Conservation (phyloP, 37 sponge, comb jelly and placozoan genomes). For the Halichondria panicea region DNA sequence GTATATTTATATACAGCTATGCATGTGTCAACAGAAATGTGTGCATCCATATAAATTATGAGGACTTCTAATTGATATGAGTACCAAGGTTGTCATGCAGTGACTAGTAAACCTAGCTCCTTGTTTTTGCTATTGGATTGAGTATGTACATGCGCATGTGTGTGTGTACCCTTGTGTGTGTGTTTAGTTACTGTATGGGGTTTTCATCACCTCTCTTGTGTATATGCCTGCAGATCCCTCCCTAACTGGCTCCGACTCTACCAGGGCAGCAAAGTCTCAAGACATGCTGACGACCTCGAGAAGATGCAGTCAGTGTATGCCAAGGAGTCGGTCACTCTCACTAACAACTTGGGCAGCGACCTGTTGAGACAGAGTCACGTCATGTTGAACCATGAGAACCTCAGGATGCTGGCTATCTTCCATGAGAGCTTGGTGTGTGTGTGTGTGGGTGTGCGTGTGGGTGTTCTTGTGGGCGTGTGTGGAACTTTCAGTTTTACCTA, state of each 20-base stretch:
- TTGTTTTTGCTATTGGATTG: too few species aligned
- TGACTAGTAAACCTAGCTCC: too few species aligned
- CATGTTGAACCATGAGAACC: conserved; percentile 36
- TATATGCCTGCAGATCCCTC: conserved; percentile 11
- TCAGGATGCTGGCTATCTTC: conserved; percentile 57
- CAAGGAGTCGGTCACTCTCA: conserved; percentile 38
- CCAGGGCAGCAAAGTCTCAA: neutral
- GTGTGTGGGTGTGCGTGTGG: neutral
- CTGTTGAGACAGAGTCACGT: conserved; percentile 11
- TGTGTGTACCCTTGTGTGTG: too few species aligned
- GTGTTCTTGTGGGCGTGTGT: neutral
- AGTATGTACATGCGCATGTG: too few species aligned
- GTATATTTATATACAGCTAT: too few species aligned
- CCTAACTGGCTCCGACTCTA: conserved; percentile 20
- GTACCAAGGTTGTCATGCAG: too few species aligned
- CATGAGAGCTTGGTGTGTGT: conserved; percentile 82
- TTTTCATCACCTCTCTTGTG: too few species aligned
- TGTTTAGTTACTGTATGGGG: too few species aligned
- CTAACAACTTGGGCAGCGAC: conserved; percentile 27
- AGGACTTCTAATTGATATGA: too few species aligned
- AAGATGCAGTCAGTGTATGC: neutral
- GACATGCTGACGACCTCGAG: neutral
- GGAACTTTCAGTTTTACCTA: too few species aligned
- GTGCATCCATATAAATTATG: too few species aligned
- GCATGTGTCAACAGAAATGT: too few species aligned